These are phyloP conservation scores for Mythimna lalbum DNA, from an alignment of 2,888 invertebrate genomes.

Conservation along the genomic window DNA sequence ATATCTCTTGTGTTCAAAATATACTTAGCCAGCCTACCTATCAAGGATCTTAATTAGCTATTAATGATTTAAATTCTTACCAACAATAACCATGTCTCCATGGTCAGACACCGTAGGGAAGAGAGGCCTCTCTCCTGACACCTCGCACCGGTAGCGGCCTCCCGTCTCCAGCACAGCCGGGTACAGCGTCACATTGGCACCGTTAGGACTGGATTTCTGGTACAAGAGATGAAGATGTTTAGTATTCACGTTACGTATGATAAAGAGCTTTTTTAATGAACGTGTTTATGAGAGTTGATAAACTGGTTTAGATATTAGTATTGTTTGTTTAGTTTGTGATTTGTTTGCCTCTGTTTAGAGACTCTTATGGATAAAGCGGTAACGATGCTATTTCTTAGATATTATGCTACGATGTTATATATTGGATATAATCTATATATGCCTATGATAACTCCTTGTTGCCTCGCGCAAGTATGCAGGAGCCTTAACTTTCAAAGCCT, in stretches of 20 bases:
- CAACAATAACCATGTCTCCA: constrained; percentile 94
- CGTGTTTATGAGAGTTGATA: not conserved
- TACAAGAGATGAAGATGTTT: constrained; percentile 37
- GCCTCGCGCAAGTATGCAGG: not conserved
- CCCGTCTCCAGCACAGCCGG: constrained; percentile 93
- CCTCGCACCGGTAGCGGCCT: constrained; percentile 94
- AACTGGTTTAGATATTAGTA: constrained; percentile 27
- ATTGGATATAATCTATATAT: not conserved
- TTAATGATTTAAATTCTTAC: constrained; percentile 83
- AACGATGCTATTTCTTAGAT: not conserved
- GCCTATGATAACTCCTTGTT: not conserved
- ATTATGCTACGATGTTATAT: not conserved
- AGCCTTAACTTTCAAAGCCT: not conserved
- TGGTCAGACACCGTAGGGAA: constrained; percentile 94
- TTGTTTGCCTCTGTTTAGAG: constrained; percentile 10
- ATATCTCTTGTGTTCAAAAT: too few species aligned
- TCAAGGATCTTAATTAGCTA: too few species aligned
- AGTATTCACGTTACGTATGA: constrained; percentile 29
- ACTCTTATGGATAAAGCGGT: not conserved
- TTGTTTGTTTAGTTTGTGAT: constrained; percentile 25
- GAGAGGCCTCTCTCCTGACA: constrained; percentile 94
- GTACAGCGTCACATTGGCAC: constrained; percentile 92
- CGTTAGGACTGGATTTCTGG: constrained; percentile 92
- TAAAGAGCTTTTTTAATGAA: constrained; percentile 17
- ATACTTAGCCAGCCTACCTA: too few species aligned